Base-by-base conservation (phyloP, 2,888 invertebrate species). In the Frankliniella fusca region DNA sequence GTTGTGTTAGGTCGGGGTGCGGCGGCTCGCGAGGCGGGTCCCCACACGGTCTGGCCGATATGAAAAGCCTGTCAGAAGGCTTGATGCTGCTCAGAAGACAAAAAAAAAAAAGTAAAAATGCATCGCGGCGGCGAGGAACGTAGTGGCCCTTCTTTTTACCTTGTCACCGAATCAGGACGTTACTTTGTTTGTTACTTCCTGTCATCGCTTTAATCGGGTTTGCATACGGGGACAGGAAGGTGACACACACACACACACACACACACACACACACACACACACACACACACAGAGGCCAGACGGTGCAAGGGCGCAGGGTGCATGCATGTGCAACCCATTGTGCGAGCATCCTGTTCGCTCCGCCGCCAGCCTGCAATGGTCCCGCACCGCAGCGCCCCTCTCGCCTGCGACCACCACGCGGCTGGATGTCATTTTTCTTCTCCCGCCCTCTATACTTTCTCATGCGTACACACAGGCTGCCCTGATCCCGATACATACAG, bases 201-300 rank as follows among this genome's bases (percentile, higher is more conserved):
- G 70, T 27, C 61, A n/a, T 76, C 27, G 70, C 27, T 76, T 76
- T 76, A 76, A 76, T 27, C 70, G 70, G 23, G 70, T 76, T 76
- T 76, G 70, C 23, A 76, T 76, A 18, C 61, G n/a, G 61, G 70
- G 70, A 23, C 12, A 54, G 54, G 54, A 54, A 54, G 54, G 5
- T 38, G 38, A 38, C 38, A 38, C 38, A 38, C 3, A 38, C 38
- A 3, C 38, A 5, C 38, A 38, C 5, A 0, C 18, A 1, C 54
- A 7, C 54, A 15, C 12, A 54, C 54, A 15, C 54, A 20, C 54
- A 18, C 15, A 18, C 54, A 54, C 38, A 38, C 38, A 38, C 38
- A 38, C 38, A 38, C 38, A 38, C 38, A 38, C 38, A 3, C 38
- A 38, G 38, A 5, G n/a, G n/a, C n/a, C n/a, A 38, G 38, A 5